phyloP scores from a whole-genome alignment of 2,113 vertebrate species.

The Nycticebus coucang region DNA sequence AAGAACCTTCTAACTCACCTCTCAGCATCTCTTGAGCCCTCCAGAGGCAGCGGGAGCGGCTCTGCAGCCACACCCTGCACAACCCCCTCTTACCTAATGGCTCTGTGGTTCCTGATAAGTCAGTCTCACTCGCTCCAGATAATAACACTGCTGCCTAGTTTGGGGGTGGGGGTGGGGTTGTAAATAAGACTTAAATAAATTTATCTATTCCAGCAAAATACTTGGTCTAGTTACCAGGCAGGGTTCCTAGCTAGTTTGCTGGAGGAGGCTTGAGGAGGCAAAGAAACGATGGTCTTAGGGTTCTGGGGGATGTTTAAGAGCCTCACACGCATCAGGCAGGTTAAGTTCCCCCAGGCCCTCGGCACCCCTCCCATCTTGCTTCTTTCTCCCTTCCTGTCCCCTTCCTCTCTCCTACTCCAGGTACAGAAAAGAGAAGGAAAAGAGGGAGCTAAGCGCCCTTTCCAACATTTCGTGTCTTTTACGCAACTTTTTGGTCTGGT shows the following conservation, averaged over 20 bases:
- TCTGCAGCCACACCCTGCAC: too few relatives aligned
- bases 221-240: neutral
- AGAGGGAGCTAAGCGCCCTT: too few relatives aligned
- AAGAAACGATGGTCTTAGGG: fast-evolving
- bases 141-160: neutral
- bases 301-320: neutral
- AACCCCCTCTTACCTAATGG: neutral
- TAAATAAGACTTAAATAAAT: neutral
- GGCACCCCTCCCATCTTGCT: neutral
- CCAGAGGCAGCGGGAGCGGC: neutral
- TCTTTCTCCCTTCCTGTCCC: neutral
- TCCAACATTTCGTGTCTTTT: neutral
- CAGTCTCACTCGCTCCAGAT: neutral
- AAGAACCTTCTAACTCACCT: neutral
- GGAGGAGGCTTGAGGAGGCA: neutral
- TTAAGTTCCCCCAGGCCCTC: neutral
- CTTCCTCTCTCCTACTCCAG: neutral
- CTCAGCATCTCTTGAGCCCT: neutral
- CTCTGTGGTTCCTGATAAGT: neutral
- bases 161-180: neutral
- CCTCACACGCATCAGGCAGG: neutral
- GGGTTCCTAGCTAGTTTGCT: neutral
- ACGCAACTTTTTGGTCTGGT: neutral
- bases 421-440: neutral
- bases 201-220: neutral